Conservation (phyloP, 2,888 invertebrate species). For the Arctia plantaginis region DNA sequence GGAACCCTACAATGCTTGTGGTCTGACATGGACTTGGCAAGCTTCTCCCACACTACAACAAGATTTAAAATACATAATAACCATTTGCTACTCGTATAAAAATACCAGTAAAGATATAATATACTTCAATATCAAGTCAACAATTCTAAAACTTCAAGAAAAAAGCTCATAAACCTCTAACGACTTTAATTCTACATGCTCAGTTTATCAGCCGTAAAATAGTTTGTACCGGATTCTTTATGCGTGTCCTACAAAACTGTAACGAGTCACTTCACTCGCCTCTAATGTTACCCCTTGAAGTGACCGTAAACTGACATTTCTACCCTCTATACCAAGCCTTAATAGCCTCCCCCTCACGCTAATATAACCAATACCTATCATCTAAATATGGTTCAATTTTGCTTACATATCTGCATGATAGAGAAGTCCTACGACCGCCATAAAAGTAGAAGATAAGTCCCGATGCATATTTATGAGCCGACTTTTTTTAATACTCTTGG, state of each 20-base stretch:
- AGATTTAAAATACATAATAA: neutral
- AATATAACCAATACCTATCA: constrained; percentile 7
- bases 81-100: neutral
- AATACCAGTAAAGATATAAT: neutral
- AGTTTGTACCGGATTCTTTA: constrained; percentile 31
- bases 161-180: constrained; percentile 15
- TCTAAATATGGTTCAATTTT: constrained; percentile 17
- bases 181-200: constrained; percentile 28
- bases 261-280: constrained; percentile 22
- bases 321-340: constrained; percentile 33
- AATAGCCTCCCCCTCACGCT: constrained; percentile 23
- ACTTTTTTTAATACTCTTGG: constrained; percentile 45
- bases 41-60: neutral
- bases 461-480: constrained; percentile 50
- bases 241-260: constrained; percentile 24
- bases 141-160: neutral
- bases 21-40: neutral
- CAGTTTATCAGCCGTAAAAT: constrained; percentile 27
- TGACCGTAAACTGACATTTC: constrained; percentile 56
- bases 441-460: constrained; percentile 48
- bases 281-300: constrained; percentile 42
- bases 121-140: neutral
- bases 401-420: constrained; percentile 14
- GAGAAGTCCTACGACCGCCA: constrained; percentile 37
- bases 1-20: too few relatives aligned